phyloP scores from a whole-genome alignment of 1,140 invertebrate genomes.

The Aporrectodea caliginosa region DNA sequence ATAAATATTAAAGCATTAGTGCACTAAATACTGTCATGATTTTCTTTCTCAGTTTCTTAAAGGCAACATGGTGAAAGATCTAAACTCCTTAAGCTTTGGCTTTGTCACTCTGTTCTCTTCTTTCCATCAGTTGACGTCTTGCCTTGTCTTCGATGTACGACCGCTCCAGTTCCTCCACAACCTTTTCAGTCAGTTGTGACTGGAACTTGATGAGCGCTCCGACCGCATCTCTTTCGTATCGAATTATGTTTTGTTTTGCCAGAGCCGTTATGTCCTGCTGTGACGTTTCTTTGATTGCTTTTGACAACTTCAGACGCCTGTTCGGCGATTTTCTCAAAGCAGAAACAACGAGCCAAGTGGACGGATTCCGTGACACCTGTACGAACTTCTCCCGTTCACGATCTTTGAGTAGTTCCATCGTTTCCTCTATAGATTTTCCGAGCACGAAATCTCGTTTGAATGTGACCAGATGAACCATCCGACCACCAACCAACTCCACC shows the following conservation, averaged over 20 bases:
- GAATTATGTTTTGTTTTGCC: slow-evolving; percentile 14
- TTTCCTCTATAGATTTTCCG: slow-evolving; percentile 15
- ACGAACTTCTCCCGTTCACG: slow-evolving; percentile 32
- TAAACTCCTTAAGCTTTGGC: no score
- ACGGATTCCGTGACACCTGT: slow-evolving; percentile 20
- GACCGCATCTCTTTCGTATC: not conserved
- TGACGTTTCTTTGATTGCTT: slow-evolving; percentile 21
- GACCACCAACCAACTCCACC: slow-evolving; percentile 24
- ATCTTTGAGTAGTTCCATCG: slow-evolving; percentile 9
- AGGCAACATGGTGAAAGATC: no score
- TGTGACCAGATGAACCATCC: slow-evolving; percentile 22
- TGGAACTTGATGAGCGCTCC: not conserved
- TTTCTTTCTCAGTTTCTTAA: no score
- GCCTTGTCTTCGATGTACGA: not conserved
- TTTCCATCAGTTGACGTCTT: not conserved
- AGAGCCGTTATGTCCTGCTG: slow-evolving; percentile 13
- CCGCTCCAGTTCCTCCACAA: not conserved
- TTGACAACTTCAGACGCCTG: slow-evolving; percentile 16
- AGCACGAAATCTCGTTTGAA: slow-evolving; percentile 20
- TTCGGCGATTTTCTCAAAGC: slow-evolving; percentile 9
- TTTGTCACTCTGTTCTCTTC: no score
- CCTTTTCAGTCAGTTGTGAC: not conserved
- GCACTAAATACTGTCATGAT: no score
- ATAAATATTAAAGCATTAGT: no score
- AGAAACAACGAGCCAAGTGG: slow-evolving; percentile 8